Evolutionary conservation across 1,140 invertebrate genomes (phyloP), one percentile per base, ranked within the genome.

Genomic region (Papilio helenus): DNA sequence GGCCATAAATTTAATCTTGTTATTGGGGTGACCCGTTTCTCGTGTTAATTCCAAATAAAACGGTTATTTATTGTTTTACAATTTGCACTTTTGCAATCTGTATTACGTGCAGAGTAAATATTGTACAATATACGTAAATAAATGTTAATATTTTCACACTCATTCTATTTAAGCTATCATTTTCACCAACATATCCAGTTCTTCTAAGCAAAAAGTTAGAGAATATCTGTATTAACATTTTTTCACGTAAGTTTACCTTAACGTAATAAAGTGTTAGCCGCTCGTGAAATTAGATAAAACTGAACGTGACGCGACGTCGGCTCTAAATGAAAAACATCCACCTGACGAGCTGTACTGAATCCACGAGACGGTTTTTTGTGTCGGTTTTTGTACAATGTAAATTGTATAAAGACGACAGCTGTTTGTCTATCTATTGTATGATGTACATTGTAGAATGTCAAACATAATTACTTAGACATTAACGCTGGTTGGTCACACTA

Each of bases 251-350:
- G 55, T 61, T 61, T 61, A 34, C 23, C 61, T 29, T 68, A 68
- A 68, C 61, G 26, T 68, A 68, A 68, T 68, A 68, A 68, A 68
- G 26, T 68, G 61, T 68, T 68, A 68, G 61, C 61, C 61, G 26
- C 26, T 68, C 61, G 61, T 68, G 61, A 68, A 68, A 68, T 68
- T 68, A 68, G 26, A 68, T 68, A 68, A 68, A 68, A 68, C 61
- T 68, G 61, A 68, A 68, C 61, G 61, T 68, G 61, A 29, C 61
- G 61, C 26, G 26, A 16, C 61, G 61, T 29, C 61, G 26, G 26
- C 5, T 68, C 61, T 68, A 68, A 68, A 68, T 68, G 26, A 68
- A 68, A 68, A 68, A 68, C 61, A 68, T 61, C 26, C 61, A 68
- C 26, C 61, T 68, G 61, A 68, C 61, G 61, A 16, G 20, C 10